phyloP scores from a whole-genome alignment of 1,140 invertebrate genomes.

The Panagrolaimus sp. region DNA sequence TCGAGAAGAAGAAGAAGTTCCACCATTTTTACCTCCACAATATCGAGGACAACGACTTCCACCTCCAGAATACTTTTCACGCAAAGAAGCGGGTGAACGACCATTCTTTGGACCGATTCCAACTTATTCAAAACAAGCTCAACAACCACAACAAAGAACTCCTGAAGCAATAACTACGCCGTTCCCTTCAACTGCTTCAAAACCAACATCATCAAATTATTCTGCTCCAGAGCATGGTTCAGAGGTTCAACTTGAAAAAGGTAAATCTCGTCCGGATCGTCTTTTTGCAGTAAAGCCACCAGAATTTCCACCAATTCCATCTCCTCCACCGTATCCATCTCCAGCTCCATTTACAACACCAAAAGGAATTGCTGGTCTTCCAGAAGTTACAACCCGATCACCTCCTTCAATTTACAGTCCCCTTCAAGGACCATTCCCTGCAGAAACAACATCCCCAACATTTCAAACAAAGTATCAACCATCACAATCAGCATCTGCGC shows the following conservation, averaged over 20 bases:
- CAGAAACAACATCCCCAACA: not conserved
- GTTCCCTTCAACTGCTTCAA: not conserved
- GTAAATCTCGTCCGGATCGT: slow-evolving; percentile 10
- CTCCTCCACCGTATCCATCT: slow-evolving; percentile 2
- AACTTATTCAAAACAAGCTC: too few species aligned
- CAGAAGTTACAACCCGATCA: not conserved
- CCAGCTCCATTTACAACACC: not conserved
- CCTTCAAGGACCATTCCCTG: not conserved
- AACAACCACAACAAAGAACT: too few species aligned
- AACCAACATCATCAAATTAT: not conserved
- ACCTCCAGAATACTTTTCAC: not conserved
- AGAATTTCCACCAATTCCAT: slow-evolving; percentile 12
- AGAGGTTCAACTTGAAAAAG: not conserved
- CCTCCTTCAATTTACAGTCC: not conserved
- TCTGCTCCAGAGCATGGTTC: not conserved
- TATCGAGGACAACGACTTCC: not conserved
- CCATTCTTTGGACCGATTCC: too few species aligned
- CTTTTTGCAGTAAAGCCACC: slow-evolving; percentile 11
- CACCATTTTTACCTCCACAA: not conserved
- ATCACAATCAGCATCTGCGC: not conserved
- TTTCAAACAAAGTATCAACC: not conserved
- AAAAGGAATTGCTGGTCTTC: not conserved
- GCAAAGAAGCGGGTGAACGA: too few species aligned
- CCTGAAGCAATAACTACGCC: not conserved
- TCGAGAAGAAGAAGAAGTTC: not conserved